Evolutionary conservation across 64 coral and sea anemone species (phyloP), one percentile per base, ranked within the genome.

Genomic region (Orbicella faveolata): DNA sequence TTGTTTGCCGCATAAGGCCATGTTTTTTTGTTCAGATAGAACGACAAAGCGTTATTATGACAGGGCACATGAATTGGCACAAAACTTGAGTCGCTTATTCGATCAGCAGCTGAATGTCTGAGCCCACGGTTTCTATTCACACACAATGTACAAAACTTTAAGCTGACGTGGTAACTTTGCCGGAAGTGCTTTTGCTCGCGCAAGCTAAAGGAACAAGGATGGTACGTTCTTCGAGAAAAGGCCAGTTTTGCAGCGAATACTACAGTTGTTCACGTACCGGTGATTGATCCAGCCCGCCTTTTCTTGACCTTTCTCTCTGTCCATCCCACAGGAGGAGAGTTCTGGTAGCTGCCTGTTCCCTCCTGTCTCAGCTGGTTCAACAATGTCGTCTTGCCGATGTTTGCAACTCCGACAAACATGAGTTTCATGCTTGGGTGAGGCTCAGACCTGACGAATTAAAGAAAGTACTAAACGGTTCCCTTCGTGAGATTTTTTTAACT

Each of bases 351-450:
- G 11, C 95, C 95, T 33, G 95, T 96, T 19, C 95, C 95, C 57
- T 96, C 94, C 6, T 87, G 65, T 23, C 91, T 74, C 7, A 99
- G 94, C 36, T 96, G 83, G 75, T 79, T 90, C 67, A 99, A 57
- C 25, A 99, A 81, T 66, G 97, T 99, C 6, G 90, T 99, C 79
- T 99, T 99, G 3, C 97, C 97, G 82, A 99, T 99, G 75, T 99
- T 99, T n/a, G 97, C 92, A 26, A 99, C 94, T 11, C 97, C 97
- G 1, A 99, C 97, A 90, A 99, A 99, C 97, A 99, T 99, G 6
- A 99, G 66, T 89, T 99, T 99, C 97, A 99, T 99, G 55, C 90
- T 95, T 15, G 97, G 97, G 70, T 99, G 93, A 52, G 97, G 93
- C 65, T 89, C 89, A 2, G 97, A 95, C 48, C 95, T 98, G 41